phyloP scores from a whole-genome alignment of 2,113 vertebrate species.

The Alexandromys fortis region DNA sequence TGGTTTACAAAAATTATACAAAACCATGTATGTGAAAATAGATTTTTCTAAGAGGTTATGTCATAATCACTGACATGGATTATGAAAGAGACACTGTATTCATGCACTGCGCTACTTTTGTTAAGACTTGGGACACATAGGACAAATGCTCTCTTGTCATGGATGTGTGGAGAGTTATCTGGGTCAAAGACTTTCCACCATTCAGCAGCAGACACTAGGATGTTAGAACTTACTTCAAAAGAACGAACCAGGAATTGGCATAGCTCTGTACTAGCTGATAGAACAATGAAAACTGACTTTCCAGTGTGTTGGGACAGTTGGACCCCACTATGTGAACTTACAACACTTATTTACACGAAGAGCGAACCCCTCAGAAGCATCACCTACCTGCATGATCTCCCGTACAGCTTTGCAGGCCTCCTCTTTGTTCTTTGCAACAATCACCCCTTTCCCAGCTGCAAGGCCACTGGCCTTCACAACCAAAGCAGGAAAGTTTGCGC shows the following conservation, averaged over 20 bases:
- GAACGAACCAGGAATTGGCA: neutral
- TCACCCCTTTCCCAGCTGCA: conserved; percentile 96
- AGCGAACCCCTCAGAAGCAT: neutral
- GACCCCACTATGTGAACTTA: neutral
- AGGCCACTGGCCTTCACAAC: conserved; percentile 98
- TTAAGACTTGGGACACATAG: neutral
- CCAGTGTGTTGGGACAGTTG: neutral
- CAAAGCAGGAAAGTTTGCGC: conserved; percentile 93
- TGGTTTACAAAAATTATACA: neutral
- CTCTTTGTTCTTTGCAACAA: conserved; percentile 90
- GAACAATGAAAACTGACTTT: neutral
- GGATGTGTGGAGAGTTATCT: neutral
- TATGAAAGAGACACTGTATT: neutral
- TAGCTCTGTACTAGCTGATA: neutral
- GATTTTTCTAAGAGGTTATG: neutral
- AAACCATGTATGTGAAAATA: neutral
- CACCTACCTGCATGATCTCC: conserved; percentile 95
- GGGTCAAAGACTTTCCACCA: neutral
- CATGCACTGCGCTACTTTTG: neutral
- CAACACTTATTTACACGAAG: neutral
- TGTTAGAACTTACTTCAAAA: neutral
- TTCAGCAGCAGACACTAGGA: neutral
- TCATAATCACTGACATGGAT: neutral
- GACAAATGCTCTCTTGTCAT: neutral
- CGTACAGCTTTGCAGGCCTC: conserved; percentile 94